Percentiles rank a stretch among this genome's conserved stretches.
phyloP scores from a whole-genome alignment of 2,113 vertebrate species.

The Phainopepla nitens region DNA sequence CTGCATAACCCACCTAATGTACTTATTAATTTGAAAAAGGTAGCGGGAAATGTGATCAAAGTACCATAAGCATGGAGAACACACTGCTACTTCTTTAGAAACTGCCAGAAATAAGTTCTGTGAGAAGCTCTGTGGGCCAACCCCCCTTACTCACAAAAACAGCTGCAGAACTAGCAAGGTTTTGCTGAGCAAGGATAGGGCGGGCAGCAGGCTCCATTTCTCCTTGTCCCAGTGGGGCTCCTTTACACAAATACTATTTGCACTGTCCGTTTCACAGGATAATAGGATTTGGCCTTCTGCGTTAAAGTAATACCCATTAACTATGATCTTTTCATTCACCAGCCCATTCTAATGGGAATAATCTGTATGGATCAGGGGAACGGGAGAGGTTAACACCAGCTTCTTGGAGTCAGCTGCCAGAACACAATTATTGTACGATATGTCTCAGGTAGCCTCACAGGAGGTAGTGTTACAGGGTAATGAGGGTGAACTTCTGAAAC shows the following conservation, averaged over 20 bases:
- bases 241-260: conserved; percentile 17
- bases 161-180: neutral
- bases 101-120: neutral
- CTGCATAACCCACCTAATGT: conserved; percentile 1
- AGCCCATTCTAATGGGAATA: conserved; percentile 50
- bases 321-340: conserved; percentile 55
- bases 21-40: conserved; percentile 9
- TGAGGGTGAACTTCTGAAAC: conserved; percentile 38
- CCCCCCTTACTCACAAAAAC: neutral
- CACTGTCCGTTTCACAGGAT: conserved; percentile 7
- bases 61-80: neutral
- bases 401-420: neutral
- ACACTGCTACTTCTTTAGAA: neutral
- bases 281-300: conserved; percentile 56
- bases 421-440: neutral
- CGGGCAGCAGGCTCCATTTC: neutral
- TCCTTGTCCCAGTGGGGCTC: neutral
- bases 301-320: conserved; percentile 52
- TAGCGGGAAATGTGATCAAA: neutral
- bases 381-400: neutral
- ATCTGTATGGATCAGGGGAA: neutral
- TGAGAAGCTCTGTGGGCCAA: neutral
- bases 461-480: conserved; percentile 43
- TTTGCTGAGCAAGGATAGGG: neutral
- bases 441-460: conserved; percentile 28